These are phyloP conservation scores for Shinisaurus crocodilurus DNA, from an alignment of 2,113 vertebrate species.

Conservation along the genomic window DNA sequence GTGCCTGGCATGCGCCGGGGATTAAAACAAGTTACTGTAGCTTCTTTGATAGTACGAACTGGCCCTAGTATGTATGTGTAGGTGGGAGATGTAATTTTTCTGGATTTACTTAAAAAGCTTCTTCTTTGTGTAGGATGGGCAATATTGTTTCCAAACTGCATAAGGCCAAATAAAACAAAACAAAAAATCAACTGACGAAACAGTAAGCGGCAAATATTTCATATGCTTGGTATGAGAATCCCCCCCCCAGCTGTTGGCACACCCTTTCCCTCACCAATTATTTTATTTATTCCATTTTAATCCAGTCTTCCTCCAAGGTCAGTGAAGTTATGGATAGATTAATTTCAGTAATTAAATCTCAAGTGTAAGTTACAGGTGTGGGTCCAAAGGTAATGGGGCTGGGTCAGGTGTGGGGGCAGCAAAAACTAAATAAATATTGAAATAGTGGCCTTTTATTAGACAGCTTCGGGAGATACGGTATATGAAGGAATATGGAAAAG, in stretches of 20 bases:
- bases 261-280: neutral
- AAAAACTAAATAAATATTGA: slow-evolving; percentile 27
- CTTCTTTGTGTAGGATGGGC: too few species aligned
- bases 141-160: neutral
- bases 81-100: neutral
- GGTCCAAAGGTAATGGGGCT: neutral
- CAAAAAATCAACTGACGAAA: neutral
- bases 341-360: slow-evolving; percentile 13
- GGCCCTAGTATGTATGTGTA: neutral
- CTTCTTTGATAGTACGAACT: too few species aligned
- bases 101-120: neutral
- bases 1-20: too few species aligned
- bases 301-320: neutral
- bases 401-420: neutral
- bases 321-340: neutral
- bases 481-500: neutral
- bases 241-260: neutral
- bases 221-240: neutral
- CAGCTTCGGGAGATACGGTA: neutral
- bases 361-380: neutral
- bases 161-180: too few species aligned
- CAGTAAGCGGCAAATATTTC: neutral
- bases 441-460: neutral
- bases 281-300: neutral
- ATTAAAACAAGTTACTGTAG: too few species aligned